Evolutionary conservation across 2,888 invertebrate species (phyloP).

Genomic region (Clitarchus hookeri): DNA sequence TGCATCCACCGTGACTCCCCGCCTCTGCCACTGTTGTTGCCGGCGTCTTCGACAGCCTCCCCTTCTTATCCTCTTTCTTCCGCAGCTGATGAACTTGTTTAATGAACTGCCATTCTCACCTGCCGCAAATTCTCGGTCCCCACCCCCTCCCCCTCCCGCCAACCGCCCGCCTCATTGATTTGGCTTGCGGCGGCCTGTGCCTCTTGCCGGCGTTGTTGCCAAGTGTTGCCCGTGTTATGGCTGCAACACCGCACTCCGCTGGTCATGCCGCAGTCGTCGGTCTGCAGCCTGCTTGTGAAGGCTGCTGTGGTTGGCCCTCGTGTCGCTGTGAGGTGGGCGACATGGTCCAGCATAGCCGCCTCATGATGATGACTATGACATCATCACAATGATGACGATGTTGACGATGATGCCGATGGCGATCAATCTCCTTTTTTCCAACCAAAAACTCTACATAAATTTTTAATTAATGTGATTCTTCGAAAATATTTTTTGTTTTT

Average conservation of each 20-base stretch:
- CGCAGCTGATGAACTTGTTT: conserved; percentile 39
- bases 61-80: background rate
- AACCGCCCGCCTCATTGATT: background rate
- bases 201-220: conserved; percentile 11
- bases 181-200: background rate
- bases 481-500: no score
- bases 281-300: background rate
- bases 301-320: no score
- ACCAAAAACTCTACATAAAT: no score
- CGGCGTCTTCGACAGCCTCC: background rate
- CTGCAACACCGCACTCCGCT: background rate
- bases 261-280: background rate
- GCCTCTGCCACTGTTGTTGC: background rate
- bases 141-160: conserved; percentile 27
- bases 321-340: no score
- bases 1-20: background rate
- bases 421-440: no score
- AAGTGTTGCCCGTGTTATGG: background rate
- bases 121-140: conserved; percentile 31
- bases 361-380: no score
- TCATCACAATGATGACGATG: no score
- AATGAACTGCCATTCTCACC: conserved; percentile 42
- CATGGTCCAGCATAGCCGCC: no score
- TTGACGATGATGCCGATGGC: no score
- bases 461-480: no score